A percentile compares a stretch with the other conserved stretches of the same genome.
Conservation (phyloP, 2,797 vertebrate genomes). For the Premnoplex brunnescens region DNA sequence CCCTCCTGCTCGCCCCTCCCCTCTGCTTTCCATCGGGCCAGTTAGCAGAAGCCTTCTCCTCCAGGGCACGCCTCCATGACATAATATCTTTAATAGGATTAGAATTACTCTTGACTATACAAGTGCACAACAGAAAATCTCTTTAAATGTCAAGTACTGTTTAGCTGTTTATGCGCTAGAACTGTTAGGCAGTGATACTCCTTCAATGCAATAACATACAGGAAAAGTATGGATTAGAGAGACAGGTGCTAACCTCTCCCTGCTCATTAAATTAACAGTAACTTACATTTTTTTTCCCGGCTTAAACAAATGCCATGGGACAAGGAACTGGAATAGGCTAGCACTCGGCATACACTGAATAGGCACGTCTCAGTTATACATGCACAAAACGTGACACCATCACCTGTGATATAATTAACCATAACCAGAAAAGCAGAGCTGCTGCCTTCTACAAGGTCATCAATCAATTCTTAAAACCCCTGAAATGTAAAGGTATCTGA, state of each 20-base stretch:
- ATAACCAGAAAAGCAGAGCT: background rate
- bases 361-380: background rate
- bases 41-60: slow-evolving; percentile 70
- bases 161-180: slow-evolving; percentile 33
- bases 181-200: background rate
- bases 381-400: background rate
- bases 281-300: background rate
- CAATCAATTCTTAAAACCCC: background rate
- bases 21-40: slow-evolving; percentile 79
- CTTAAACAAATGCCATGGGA: background rate
- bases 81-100: slow-evolving; percentile 85
- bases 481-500: background rate
- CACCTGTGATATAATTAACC: background rate
- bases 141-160: slow-evolving; percentile 76
- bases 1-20: slow-evolving; percentile 71
- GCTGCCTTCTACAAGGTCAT: background rate
- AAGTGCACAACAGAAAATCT: slow-evolving; percentile 75
- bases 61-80: slow-evolving; percentile 77
- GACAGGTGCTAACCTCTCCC: background rate
- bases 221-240: background rate
- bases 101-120: slow-evolving; percentile 84
- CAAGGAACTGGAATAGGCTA: background rate
- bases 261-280: background rate
- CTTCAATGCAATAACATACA: background rate
- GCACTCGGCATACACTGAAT: background rate